phyloP scores from a whole-genome alignment of 1,140 invertebrate species.

The Globodera rostochiensis region DNA sequence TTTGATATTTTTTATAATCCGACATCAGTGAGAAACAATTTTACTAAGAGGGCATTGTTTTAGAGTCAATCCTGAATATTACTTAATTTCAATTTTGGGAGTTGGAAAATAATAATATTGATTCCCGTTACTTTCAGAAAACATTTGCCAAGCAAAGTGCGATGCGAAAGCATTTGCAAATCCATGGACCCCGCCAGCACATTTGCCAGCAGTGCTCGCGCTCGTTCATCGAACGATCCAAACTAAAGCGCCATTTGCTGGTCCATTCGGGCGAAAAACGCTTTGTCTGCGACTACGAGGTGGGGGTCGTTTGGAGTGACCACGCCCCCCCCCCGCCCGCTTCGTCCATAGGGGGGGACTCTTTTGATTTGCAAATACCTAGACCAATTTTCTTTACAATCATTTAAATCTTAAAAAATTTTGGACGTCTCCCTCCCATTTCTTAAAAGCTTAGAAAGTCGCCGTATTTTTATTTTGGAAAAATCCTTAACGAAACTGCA shows the following conservation, averaged over 20 bases:
- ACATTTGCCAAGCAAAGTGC: conserved; percentile 32
- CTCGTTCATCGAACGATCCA: conserved; percentile 46
- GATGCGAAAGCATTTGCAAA: conserved; percentile 46
- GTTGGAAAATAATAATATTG: too few species aligned
- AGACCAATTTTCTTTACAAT: too few species aligned
- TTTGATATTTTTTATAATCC: not conserved
- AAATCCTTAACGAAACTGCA: too few species aligned
- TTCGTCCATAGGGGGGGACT: not conserved
- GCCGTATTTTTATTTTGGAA: too few species aligned
- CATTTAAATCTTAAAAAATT: too few species aligned
- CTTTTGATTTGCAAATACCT: too few species aligned
- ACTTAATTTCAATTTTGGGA: too few species aligned
- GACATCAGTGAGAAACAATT: not conserved
- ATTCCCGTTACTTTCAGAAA: conserved; percentile 16
- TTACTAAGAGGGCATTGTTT: too few species aligned
- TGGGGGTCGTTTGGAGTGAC: not conserved
- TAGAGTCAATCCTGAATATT: too few species aligned
- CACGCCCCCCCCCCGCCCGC: too few species aligned
- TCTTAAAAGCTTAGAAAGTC: too few species aligned
- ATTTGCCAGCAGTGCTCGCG: conserved; percentile 35
- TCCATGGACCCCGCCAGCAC: conserved; percentile 42
- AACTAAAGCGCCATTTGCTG: conserved; percentile 38
- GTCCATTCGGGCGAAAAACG: conserved; percentile 43
- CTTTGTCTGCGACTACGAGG: conserved; percentile 35
- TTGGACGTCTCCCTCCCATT: too few species aligned